Evolutionary conservation across 2,113 vertebrate species (phyloP).

Genomic region (Notarius lentiginosus): DNA sequence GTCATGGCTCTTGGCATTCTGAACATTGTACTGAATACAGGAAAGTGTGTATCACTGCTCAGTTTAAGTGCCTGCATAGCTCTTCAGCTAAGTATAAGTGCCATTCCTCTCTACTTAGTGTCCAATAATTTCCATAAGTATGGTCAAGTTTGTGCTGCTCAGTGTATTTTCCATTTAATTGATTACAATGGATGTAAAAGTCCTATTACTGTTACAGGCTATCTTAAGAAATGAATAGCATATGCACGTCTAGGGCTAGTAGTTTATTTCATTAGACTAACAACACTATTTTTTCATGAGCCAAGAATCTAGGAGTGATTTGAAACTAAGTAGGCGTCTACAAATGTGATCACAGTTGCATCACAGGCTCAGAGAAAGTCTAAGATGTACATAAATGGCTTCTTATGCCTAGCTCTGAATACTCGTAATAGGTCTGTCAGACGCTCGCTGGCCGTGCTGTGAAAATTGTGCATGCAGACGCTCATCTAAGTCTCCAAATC

Average conservation of each 20-base stretch:
- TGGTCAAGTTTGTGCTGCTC: background rate
- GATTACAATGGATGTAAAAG: background rate
- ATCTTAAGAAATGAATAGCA: constrained; percentile 42
- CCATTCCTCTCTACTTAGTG: background rate
- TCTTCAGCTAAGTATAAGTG: background rate
- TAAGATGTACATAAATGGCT: background rate
- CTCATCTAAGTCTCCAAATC: no score
- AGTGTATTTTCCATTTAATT: background rate
- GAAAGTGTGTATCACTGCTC: background rate
- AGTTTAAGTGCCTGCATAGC: background rate
- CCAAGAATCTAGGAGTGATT: background rate
- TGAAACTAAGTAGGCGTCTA: background rate
- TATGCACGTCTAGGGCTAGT: constrained; percentile 39
- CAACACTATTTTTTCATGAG: background rate
- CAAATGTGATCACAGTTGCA: background rate
- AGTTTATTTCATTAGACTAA: constrained; percentile 34
- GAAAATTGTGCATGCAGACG: no score
- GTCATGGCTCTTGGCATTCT: background rate
- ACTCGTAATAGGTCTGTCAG: background rate
- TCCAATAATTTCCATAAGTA: background rate
- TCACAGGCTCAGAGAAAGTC: background rate
- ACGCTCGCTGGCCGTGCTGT: no score
- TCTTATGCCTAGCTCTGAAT: background rate
- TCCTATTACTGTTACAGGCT: constrained; percentile 3
- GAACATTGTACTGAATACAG: background rate